phyloP scores from a whole-genome alignment of 2,888 invertebrate species.

The Lapara coniferarum region DNA sequence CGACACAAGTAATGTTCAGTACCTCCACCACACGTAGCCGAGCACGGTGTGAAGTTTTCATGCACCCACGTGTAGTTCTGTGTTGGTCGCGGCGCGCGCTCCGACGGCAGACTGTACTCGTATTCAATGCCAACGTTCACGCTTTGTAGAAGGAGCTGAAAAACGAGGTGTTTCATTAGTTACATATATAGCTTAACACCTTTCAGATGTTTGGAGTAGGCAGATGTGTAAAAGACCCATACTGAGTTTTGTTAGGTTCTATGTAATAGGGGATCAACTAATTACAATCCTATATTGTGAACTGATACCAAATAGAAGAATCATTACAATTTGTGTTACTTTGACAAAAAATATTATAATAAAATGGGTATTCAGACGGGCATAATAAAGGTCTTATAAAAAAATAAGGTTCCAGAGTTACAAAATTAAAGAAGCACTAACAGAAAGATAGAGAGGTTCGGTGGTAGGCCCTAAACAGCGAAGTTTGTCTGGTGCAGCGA shows the following conservation, averaged over 20 bases:
- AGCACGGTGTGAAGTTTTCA: slow-evolving; percentile 91
- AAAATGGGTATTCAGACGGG: neutral
- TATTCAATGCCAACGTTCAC: slow-evolving; percentile 93
- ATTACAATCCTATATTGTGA: too few relatives aligned
- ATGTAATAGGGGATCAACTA: neutral
- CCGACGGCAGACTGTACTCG: slow-evolving; percentile 94
- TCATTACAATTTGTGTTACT: too few relatives aligned
- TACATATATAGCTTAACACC: too few relatives aligned
- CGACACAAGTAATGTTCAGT: neutral
- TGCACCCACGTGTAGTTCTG: slow-evolving; percentile 92
- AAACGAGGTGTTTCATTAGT: slow-evolving; percentile 8
- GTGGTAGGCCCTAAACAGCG: slow-evolving; percentile 93
- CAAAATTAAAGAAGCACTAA: slow-evolving; percentile 55
- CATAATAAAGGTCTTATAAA: neutral
- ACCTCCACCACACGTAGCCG: slow-evolving; percentile 96
- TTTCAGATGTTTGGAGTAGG: too few relatives aligned
- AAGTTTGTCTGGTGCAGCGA: slow-evolving; percentile 93
- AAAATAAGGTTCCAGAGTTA: neutral
- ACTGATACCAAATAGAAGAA: too few relatives aligned
- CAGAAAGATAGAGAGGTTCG: slow-evolving; percentile 94
- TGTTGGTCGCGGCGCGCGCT: slow-evolving; percentile 85
- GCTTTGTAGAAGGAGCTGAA: slow-evolving; percentile 90
- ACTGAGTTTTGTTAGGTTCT: too few relatives aligned
- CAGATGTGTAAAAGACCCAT: too few relatives aligned
- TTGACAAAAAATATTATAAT: neutral